Percentiles rank a stretch among this genome's conserved stretches.
These are phyloP conservation scores for Syngnathus rostellatus DNA, from an alignment of 2,797 vertebrate genomes.

Conservation along the genomic window DNA sequence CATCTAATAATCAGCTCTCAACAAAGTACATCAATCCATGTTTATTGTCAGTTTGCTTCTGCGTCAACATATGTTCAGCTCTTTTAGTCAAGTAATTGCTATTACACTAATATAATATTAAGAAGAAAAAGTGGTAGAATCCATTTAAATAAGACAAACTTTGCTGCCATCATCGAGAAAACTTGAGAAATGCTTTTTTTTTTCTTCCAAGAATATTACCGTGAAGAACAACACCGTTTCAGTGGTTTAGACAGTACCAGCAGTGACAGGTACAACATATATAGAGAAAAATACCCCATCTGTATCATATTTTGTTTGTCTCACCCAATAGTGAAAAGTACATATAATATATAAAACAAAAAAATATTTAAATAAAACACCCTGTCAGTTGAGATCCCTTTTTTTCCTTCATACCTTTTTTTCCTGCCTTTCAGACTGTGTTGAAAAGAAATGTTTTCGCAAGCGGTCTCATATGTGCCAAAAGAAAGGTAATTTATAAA, in stretches of 20 bases:
- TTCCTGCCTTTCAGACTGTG: conserved; percentile 66
- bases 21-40: conserved; percentile 73
- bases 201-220: conserved; percentile 47
- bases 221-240: conserved; percentile 37
- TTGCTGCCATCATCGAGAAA: conserved; percentile 67
- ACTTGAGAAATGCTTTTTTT: conserved; percentile 50
- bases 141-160: conserved; percentile 72
- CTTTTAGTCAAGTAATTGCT: conserved; percentile 65
- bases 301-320: conserved; percentile 36
- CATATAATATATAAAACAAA: conserved; percentile 77
- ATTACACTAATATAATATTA: conserved; percentile 75
- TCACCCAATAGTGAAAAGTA: conserved; percentile 66
- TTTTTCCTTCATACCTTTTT: conserved; percentile 36
- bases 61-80: conserved; percentile 73
- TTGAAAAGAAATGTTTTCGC: conserved; percentile 54
- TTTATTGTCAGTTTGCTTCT: conserved; percentile 75
- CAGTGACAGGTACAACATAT: conserved; percentile 77
- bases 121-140: conserved; percentile 74
- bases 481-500: conserved; percentile 21
- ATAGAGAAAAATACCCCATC: conserved; percentile 66
- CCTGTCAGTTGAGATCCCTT: conserved; percentile 61
- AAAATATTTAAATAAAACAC: conserved; percentile 75
- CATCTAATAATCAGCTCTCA: not conserved
- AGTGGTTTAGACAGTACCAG: conserved; percentile 69
- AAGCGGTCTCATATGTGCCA: conserved; percentile 31